Evolutionary conservation across 2,113 vertebrate species (phyloP).

Genomic region (Progne subis): DNA sequence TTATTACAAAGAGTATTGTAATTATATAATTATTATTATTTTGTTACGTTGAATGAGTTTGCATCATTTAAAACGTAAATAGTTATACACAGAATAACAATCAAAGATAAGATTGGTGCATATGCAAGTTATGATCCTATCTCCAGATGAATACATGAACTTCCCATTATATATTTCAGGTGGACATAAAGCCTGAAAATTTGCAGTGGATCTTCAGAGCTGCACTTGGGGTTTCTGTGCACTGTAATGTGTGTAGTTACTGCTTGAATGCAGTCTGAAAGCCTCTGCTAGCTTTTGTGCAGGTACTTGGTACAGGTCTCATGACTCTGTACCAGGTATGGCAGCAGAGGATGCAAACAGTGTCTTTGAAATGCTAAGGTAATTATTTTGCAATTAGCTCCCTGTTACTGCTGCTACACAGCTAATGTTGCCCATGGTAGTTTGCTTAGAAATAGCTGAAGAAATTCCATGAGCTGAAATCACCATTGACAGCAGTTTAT

Average conservation of each 20-base stretch:
- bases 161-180: neutral
- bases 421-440: neutral
- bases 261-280: neutral
- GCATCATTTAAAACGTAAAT: slow-evolving; percentile 38
- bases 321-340: neutral
- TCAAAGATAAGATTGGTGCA: neutral
- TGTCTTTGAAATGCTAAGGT: neutral
- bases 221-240: neutral
- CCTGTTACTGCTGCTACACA: neutral
- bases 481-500: neutral
- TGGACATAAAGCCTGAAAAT: neutral
- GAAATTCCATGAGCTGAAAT: neutral
- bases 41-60: slow-evolving; percentile 1
- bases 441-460: neutral
- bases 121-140: neutral
- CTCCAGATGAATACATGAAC: neutral
- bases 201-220: neutral
- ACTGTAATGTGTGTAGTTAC: neutral
- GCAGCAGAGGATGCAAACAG: neutral
- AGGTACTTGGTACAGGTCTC: neutral
- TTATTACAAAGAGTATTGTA: neutral
- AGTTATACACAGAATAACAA: neutral
- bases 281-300: neutral
- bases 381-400: neutral
- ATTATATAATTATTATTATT: slow-evolving; percentile 29